Conservation (phyloP, 2,797 vertebrate genomes). For the Spondyliosoma cantharus region DNA sequence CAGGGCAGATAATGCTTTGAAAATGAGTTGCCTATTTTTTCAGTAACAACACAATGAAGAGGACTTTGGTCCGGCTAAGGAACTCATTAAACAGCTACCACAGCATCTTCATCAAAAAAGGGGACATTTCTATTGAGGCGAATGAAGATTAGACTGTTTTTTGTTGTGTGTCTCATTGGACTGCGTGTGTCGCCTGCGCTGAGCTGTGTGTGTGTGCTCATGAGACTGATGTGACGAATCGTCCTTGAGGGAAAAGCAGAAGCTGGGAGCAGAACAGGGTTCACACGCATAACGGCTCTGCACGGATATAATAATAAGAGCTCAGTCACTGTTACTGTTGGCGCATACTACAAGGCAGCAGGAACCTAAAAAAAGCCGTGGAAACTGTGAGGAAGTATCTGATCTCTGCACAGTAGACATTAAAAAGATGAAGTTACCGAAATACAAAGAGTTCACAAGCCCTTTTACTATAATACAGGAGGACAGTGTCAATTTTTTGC, state of each 20-base stretch:
- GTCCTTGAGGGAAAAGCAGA: constrained; percentile 41
- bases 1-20: constrained; percentile 1
- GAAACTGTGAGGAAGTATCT: constrained; percentile 48
- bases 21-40: constrained; percentile 5
- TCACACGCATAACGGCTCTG: neutral
- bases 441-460: constrained; percentile 1
- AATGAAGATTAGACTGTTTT: neutral
- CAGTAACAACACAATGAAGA: constrained; percentile 10
- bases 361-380: constrained; percentile 17
- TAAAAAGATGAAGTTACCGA: constrained; percentile 27
- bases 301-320: constrained; percentile 32
- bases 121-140: neutral
- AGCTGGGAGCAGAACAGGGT: constrained; percentile 39
- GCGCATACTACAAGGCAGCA: neutral
- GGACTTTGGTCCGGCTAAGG: constrained; percentile 3
- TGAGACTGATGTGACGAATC: constrained; percentile 41
- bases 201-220: neutral
- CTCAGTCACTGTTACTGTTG: constrained; percentile 18
- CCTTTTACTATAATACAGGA: neutral
- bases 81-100: constrained; percentile 4
- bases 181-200: neutral
- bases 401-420: constrained; percentile 12
- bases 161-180: neutral
- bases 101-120: constrained; percentile 11
- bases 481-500: constrained; percentile 6